These are phyloP conservation scores for Malurus elegans DNA, from an alignment of 2,113 vertebrate genomes.

Conservation along the genomic window DNA sequence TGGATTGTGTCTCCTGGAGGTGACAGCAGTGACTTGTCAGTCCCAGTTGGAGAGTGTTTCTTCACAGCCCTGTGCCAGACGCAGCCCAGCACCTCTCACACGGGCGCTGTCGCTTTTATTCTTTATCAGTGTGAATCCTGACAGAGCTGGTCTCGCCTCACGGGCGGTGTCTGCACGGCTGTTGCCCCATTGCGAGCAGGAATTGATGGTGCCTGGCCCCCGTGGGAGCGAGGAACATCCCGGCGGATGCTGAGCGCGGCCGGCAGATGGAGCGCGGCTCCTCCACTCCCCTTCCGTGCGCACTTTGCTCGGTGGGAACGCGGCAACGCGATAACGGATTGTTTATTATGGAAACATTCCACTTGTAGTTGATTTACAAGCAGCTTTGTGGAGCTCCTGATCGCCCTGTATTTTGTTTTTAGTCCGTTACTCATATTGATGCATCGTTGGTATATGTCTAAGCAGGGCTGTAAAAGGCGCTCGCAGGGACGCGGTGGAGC, in stretches of 20 bases:
- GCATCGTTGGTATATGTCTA: background rate
- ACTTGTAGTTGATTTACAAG: conserved; percentile 31
- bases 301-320: background rate
- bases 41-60: background rate
- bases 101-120: background rate
- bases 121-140: background rate
- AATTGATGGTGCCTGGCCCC: rapidly evolving
- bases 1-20: rapidly evolving
- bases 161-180: background rate
- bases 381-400: conserved; percentile 33
- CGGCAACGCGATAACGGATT: background rate
- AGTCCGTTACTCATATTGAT: conserved; percentile 36
- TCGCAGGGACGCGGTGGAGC: background rate
- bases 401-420: background rate
- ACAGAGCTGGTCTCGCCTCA: background rate
- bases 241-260: background rate
- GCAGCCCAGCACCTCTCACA: background rate
- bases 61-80: background rate
- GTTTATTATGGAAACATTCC: conserved; percentile 59
- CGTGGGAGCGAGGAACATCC: background rate
- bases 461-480: background rate
- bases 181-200: rapidly evolving
- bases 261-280: conserved; percentile 49
- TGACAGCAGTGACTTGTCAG: background rate
- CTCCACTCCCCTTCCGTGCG: background rate